Percentiles rank a stretch among this genome's conserved stretches.
These are phyloP conservation scores for Cirrhinus molitorella DNA, from an alignment of 2,797 vertebrate genomes.

Conservation along the genomic window DNA sequence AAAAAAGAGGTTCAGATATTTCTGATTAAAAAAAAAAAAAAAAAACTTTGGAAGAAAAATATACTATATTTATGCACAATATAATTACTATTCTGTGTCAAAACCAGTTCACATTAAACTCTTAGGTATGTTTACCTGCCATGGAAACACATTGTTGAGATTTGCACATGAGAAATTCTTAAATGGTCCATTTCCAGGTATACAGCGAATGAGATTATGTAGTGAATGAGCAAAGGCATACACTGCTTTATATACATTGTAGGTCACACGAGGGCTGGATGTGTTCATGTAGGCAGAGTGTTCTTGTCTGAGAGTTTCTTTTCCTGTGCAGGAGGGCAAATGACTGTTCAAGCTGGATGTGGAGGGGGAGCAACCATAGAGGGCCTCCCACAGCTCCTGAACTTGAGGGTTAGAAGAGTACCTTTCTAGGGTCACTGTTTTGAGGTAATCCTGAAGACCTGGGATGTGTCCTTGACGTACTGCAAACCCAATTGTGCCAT, in stretches of 20 bases:
- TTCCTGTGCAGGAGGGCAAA: conserved; percentile 61
- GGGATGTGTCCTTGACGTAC: conserved; percentile 62
- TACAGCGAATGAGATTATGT: conserved; percentile 65
- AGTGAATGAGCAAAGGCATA: conserved; percentile 68
- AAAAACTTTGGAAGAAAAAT: neutral
- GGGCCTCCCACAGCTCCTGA: conserved; percentile 63
- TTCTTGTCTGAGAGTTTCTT: conserved; percentile 57
- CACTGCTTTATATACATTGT: conserved; percentile 71
- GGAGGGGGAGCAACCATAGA: conserved; percentile 61
- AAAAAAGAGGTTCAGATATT: neutral
- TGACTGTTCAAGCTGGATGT: conserved; percentile 17
- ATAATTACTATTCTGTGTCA: neutral
- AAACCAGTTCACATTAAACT: neutral
- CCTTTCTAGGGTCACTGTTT: conserved; percentile 56
- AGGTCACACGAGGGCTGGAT: conserved; percentile 60
- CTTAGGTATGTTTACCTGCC: conserved; percentile 62
- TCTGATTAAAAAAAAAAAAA: neutral
- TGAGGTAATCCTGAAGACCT: conserved; percentile 61
- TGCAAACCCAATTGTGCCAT: conserved; percentile 68
- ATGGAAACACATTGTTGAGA: conserved; percentile 62
- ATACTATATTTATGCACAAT: neutral
- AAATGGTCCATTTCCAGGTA: conserved; percentile 59
- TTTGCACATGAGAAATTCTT: conserved; percentile 62
- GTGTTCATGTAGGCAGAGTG: conserved; percentile 65
- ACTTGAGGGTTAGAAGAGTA: conserved; percentile 61